Percentiles rank a stretch among this genome's conserved stretches.
phyloP scores from a whole-genome alignment of 92 coral and sea anemone genomes.

The Epizoanthus ramosus region DNA sequence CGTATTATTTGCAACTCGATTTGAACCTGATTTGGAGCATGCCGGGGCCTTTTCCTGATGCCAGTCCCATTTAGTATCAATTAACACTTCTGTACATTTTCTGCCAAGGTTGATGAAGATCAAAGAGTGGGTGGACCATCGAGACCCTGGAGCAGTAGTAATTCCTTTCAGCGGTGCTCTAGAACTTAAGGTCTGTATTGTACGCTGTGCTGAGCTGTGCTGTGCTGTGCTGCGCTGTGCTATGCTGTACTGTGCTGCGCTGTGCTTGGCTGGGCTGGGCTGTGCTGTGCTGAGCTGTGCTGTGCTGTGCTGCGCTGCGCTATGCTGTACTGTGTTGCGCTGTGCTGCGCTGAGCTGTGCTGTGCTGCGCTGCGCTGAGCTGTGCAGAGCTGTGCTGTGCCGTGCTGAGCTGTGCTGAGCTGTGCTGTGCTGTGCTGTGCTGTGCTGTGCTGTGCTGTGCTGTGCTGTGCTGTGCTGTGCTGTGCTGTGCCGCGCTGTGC shows the following conservation, averaged over 20 bases:
- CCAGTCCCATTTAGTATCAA: neutral
- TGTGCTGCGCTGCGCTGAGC: too few relatives aligned
- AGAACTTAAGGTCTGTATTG: slow-evolving; percentile 72
- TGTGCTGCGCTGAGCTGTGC: too few relatives aligned
- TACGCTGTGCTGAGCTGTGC: neutral
- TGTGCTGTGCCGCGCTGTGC: too few relatives aligned
- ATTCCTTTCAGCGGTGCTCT: slow-evolving; percentile 96
- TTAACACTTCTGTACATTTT: neutral
- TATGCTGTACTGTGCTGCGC: neutral
- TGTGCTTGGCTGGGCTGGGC: too few relatives aligned
- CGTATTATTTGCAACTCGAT: neutral
- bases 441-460: too few relatives aligned
- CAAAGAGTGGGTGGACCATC: slow-evolving; percentile 92
- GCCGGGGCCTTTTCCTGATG: neutral
- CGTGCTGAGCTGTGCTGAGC: too few relatives aligned
- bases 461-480: too few relatives aligned
- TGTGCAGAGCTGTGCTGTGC: too few relatives aligned
- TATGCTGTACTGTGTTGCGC: too few relatives aligned
- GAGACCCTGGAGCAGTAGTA: slow-evolving; percentile 84
- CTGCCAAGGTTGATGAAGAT: slow-evolving; percentile 81
- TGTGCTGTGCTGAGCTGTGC: too few relatives aligned
- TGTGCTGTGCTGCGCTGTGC: neutral
- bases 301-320: too few relatives aligned
- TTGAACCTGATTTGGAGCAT: neutral
- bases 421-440: too few relatives aligned